Base-by-base conservation (phyloP, 2,113 vertebrate genomes). In the Triplophysa dalaica region DNA sequence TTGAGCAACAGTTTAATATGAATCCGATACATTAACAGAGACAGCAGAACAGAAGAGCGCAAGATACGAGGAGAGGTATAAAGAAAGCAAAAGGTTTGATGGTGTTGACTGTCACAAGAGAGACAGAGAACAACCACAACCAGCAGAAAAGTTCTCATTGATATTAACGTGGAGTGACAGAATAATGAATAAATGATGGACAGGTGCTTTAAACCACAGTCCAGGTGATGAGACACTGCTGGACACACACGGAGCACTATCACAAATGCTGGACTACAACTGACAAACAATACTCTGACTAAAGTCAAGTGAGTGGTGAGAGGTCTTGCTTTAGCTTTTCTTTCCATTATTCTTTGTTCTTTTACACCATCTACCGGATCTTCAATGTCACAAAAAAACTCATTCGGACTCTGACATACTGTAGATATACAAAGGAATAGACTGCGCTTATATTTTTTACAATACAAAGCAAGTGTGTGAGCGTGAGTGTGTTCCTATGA, bases 201-300 rank as follows among this genome's bases (percentile, higher is more conserved):
- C 70, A 61, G 56, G 38, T 60, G 70, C n/a, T 24, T 45, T 24
- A 74, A 61, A 74, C 56, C 70, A 10, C 13, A 17, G 56, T 43
- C 14, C 22, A 7, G 8, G n/a, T 41, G 70, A 61, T 8, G 12
- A 43, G n/a, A 43, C 29, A 24, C n/a, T 74, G 56, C 58, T 45
- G 38, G 14, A 43, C 56, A 74, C 70, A 73, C 29, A 56, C 50
- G 54, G 48, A 54, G 24, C 16, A 11, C 22, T 48, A 70, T 5
- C 64, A 48, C 9, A 77, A 45, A 29, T 60, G 11, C 14, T 22
- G 24, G 43, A 60, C 19, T 9, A 21, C 21, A 4, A 66, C 60
- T 29, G 33, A 77, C 75, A 77, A 50, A 73, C 29, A 45, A 12
- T 43, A 70, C 48, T 70, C 68, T 38, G 33, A 38, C 33, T 38